A percentile compares a stretch with the other conserved stretches of the same genome.
Conservation (phyloP, 2,797 vertebrate species). For the Poeciliopsis presidionis region DNA sequence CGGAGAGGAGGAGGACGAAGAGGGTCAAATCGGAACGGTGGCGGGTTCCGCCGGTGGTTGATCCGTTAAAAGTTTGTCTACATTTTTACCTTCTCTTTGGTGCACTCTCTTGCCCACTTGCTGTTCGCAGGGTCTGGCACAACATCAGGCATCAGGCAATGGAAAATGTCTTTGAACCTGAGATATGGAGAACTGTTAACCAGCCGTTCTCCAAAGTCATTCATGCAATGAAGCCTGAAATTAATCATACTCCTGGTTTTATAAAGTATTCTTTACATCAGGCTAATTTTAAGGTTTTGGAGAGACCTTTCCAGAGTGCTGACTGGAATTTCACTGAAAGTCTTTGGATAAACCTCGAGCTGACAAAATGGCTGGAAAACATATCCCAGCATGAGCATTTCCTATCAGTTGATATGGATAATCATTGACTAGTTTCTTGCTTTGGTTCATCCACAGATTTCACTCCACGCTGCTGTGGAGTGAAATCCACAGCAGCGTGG, state of each 20-base stretch:
- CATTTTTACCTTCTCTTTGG: conserved; percentile 77
- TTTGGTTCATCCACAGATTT: too few relatives aligned
- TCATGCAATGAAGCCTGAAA: too few relatives aligned
- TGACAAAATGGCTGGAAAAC: too few relatives aligned
- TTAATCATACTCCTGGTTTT: too few relatives aligned
- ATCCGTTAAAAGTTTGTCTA: neutral
- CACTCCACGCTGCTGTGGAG: too few relatives aligned
- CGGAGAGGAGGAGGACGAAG: conserved; percentile 5
- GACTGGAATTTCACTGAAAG: neutral
- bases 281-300: neutral
- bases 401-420: too few relatives aligned
- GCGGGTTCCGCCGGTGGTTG: neutral
- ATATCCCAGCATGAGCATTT: too few relatives aligned
- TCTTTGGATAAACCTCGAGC: neutral
- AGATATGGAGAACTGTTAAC: conserved; percentile 13
- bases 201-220: neutral
- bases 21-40: neutral
- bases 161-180: conserved; percentile 59
- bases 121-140: conserved; percentile 95
- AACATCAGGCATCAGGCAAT: conserved; percentile 69
- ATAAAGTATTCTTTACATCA: neutral
- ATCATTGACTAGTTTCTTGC: too few relatives aligned
- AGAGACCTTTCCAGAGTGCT: neutral
- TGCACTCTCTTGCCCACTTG: conserved; percentile 85
- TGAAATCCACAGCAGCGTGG: too few relatives aligned